Percentiles rank a stretch among this genome's conserved stretches.
Conservation (phyloP, 2,888 invertebrate genomes). For the Eupeodes latifasciatus region DNA sequence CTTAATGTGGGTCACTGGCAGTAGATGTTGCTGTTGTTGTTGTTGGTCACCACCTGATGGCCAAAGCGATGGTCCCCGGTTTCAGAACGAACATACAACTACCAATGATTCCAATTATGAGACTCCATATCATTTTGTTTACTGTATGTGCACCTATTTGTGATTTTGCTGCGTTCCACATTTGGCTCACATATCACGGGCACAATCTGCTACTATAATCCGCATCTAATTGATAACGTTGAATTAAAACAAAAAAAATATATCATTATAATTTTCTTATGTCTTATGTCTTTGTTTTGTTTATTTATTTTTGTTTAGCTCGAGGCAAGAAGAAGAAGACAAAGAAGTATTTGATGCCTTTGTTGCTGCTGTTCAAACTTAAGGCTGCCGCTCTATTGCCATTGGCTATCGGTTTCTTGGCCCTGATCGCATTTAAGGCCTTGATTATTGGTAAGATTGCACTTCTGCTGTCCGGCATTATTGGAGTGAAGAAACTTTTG, state of each 20-base stretch:
- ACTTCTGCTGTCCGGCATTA: slow-evolving; percentile 89
- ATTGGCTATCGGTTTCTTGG: slow-evolving; percentile 90
- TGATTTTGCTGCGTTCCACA: slow-evolving; percentile 53
- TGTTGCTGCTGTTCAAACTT: slow-evolving; percentile 90
- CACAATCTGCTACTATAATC: slow-evolving; percentile 16
- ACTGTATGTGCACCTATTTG: slow-evolving; percentile 60
- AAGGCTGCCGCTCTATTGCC: slow-evolving; percentile 92
- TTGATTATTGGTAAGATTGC: slow-evolving; percentile 93
- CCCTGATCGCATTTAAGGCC: slow-evolving; percentile 93
- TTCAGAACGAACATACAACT: background rate
- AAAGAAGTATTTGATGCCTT: slow-evolving; percentile 90
- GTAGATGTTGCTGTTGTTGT: background rate
- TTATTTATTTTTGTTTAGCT: slow-evolving; percentile 84
- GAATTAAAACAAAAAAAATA: slow-evolving; percentile 6
- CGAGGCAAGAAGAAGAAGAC: slow-evolving; percentile 92
- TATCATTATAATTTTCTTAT: slow-evolving; percentile 30
- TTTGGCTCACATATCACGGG: slow-evolving; percentile 15
- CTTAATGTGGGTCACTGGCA: slow-evolving; percentile 31
- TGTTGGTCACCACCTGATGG: slow-evolving; percentile 29
- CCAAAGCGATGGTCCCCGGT: slow-evolving; percentile 15
- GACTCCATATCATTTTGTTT: slow-evolving; percentile 32
- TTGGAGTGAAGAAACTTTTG: slow-evolving; percentile 90
- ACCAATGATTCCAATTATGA: slow-evolving; percentile 24
- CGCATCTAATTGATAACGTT: slow-evolving; percentile 53
- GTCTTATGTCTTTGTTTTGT: slow-evolving; percentile 16